Percentiles rank a stretch among this genome's conserved stretches.
Conservation (phyloP, 2,797 vertebrate genomes). For the Melanotaenia trifasciata region DNA sequence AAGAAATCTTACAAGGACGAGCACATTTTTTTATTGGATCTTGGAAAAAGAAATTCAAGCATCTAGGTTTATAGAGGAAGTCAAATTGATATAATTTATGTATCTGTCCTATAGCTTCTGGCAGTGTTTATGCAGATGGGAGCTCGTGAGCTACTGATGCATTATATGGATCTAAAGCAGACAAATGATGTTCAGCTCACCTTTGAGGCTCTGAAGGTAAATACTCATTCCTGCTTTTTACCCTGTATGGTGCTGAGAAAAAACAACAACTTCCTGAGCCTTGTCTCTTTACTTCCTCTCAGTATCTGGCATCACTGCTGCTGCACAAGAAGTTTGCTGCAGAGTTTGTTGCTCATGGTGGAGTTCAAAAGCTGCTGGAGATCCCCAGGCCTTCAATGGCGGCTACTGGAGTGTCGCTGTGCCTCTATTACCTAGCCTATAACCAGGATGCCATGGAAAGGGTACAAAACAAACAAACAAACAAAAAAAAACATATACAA, state of each 20-base stretch:
- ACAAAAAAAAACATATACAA: not conserved
- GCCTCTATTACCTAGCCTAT: constrained; percentile 98
- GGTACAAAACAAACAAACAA: constrained; percentile 77
- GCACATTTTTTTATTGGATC: not conserved
- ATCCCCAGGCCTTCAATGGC: constrained; percentile 98
- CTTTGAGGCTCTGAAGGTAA: constrained; percentile 98
- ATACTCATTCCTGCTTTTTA: not conserved
- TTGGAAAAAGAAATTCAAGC: not conserved
- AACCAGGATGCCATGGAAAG: constrained; percentile 99
- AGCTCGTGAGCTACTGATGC: constrained; percentile 96
- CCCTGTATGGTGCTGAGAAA: not conserved
- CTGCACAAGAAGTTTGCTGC: constrained; percentile 99
- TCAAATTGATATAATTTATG: not conserved
- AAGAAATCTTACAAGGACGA: not conserved
- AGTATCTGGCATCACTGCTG: constrained; percentile 96
- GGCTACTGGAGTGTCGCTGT: constrained; percentile 98
- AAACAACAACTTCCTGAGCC: not conserved
- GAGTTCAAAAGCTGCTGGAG: constrained; percentile 96
- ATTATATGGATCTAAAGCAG: constrained; percentile 96
- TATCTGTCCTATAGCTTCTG: constrained; percentile 83
- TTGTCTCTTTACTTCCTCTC: constrained; percentile 1
- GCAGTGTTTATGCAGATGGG: constrained; percentile 99
- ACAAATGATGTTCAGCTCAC: constrained; percentile 98
- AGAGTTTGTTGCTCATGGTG: constrained; percentile 97
- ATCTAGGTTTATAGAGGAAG: constrained; percentile 2